Evolutionary conservation across 30 jellyfish, hydroid and myxozoan species (phyloP).

Genomic region (Hydractinia symbiolongicarpus): DNA sequence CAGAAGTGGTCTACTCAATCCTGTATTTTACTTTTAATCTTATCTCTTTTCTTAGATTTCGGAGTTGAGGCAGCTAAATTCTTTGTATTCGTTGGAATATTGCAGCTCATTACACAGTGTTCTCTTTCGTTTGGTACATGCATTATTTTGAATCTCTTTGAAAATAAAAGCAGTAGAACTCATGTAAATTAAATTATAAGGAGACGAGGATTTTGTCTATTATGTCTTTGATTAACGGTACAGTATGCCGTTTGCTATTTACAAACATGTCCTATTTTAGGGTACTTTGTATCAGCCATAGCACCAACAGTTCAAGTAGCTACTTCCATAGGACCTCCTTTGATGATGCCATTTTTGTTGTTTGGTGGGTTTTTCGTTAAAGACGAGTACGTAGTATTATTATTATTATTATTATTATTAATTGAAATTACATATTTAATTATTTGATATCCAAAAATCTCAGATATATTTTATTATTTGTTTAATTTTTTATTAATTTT

Average conservation of each 20-base stretch:
- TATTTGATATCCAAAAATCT: neutral
- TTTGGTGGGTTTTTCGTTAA: conserved; percentile 96
- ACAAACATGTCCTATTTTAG: conserved; percentile 28
- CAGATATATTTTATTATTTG: neutral
- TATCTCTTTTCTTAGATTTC: conserved; percentile 41
- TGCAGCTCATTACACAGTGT: conserved; percentile 55
- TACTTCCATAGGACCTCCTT: conserved; percentile 85
- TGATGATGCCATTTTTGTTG: conserved; percentile 89
- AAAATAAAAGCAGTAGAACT: neutral
- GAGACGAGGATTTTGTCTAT: too few relatives aligned
- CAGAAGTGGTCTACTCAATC: too few relatives aligned
- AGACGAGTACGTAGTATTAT: conserved; percentile 58
- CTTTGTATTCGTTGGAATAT: conserved; percentile 42
- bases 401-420: neutral
- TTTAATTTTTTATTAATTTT: neutral
- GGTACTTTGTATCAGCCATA: conserved; percentile 77
- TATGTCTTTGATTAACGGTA: neutral
- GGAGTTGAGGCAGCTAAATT: conserved; percentile 43
- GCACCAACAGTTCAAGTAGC: conserved; percentile 98
- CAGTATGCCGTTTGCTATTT: neutral
- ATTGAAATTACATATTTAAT: neutral
- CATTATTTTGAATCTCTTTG: neutral
- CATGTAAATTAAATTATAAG: too few relatives aligned
- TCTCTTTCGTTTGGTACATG: conserved; percentile 82
- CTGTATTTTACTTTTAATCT: neutral